Evolutionary conservation across 2,113 vertebrate genomes (phyloP).

Genomic region (Numida meleagris): DNA sequence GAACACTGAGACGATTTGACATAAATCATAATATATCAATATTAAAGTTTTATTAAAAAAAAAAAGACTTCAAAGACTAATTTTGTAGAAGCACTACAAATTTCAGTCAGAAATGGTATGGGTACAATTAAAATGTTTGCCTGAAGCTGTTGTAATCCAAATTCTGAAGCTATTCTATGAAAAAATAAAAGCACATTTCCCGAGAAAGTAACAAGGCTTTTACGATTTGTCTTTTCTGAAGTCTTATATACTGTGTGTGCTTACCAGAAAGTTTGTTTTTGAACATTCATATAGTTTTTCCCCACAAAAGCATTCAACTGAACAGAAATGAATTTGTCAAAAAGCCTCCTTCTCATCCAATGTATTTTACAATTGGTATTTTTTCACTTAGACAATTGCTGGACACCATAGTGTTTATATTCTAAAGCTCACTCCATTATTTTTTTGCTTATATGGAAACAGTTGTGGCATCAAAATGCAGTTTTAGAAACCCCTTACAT

Average conservation of each 20-base stretch:
- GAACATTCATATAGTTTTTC: not conserved
- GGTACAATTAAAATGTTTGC: conserved; percentile 31
- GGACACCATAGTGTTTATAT: not conserved
- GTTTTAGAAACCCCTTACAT: not conserved
- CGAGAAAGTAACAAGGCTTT: not conserved
- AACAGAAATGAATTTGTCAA: not conserved
- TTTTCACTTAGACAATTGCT: not conserved
- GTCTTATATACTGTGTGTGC: not conserved
- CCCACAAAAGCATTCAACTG: not conserved
- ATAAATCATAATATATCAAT: not conserved
- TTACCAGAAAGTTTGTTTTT: not conserved
- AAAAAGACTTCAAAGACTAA: not conserved
- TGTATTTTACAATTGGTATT: not conserved
- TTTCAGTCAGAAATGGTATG: not conserved
- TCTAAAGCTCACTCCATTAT: not conserved
- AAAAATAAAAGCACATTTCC: not conserved
- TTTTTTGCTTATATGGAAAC: not conserved
- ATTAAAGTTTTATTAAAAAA: conserved; percentile 35
- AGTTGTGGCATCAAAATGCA: not conserved
- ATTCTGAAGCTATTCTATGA: not conserved
- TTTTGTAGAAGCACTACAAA: conserved; percentile 20
- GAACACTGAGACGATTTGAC: not conserved
- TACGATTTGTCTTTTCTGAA: not conserved
- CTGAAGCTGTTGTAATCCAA: conserved; percentile 4
- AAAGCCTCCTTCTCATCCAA: not conserved